Evolutionary conservation across 2,888 invertebrate genomes (phyloP).

Genomic region (Chalcosyrphus nemorum): DNA sequence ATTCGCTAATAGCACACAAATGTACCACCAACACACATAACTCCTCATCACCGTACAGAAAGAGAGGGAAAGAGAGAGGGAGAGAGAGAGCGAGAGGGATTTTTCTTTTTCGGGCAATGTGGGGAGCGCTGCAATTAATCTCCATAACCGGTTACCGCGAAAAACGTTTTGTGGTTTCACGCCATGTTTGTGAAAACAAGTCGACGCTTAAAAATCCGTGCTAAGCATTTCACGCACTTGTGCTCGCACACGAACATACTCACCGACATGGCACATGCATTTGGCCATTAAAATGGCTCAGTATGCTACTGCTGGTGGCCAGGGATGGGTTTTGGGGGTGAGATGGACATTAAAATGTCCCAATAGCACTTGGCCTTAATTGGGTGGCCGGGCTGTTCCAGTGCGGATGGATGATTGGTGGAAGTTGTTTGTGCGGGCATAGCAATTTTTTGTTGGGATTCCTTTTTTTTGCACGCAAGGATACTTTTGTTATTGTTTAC

Average conservation of each 20-base stretch:
- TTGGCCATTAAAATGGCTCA: slow-evolving; percentile 60
- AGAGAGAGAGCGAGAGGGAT: background rate
- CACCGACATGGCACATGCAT: slow-evolving; percentile 58
- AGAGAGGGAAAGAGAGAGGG: background rate
- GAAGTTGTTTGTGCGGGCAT: slow-evolving; percentile 41
- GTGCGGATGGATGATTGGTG: slow-evolving; percentile 62
- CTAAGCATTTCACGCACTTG: slow-evolving; percentile 73
- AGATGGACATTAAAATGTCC: slow-evolving; percentile 60
- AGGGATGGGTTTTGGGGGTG: background rate
- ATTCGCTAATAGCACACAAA: slow-evolving; percentile 63
- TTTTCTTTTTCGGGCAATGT: slow-evolving; percentile 13
- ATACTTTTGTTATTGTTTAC: slow-evolving; percentile 71
- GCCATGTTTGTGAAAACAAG: slow-evolving; percentile 67
- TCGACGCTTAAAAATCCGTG: slow-evolving; percentile 65
- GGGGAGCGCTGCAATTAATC: slow-evolving; percentile 64
- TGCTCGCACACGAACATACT: slow-evolving; percentile 56
- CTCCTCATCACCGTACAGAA: background rate
- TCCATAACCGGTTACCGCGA: slow-evolving; percentile 72
- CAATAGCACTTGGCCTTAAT: slow-evolving; percentile 57
- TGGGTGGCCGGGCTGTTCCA: slow-evolving; percentile 39
- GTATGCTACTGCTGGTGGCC: slow-evolving; percentile 6
- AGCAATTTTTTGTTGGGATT: slow-evolving; percentile 8
- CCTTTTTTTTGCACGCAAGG: slow-evolving; percentile 53
- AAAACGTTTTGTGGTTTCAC: slow-evolving; percentile 73
- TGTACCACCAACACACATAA: slow-evolving; percentile 34